phyloP scores from a whole-genome alignment of 53 echinoderm and acorn worm genomes.

The Apostichopus leukothele region DNA sequence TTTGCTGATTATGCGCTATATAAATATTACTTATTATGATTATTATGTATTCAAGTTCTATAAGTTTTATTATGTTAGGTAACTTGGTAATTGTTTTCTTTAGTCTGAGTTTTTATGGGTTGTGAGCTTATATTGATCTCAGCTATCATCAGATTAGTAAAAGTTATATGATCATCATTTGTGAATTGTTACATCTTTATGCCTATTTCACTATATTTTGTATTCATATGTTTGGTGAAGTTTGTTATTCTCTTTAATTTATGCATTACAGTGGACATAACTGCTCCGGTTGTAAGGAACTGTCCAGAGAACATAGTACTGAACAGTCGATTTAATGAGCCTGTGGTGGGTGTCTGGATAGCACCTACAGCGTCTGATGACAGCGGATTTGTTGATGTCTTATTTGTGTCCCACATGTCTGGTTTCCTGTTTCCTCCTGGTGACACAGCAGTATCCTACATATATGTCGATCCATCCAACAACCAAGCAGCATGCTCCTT shows the following conservation, averaged over 20 bases:
- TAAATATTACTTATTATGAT: too few relatives aligned
- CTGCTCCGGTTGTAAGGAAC: slow-evolving; percentile 39
- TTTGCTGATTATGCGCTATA: too few relatives aligned
- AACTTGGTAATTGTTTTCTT: too few relatives aligned
- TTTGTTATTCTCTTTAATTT: background rate
- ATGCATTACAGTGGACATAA: slow-evolving; percentile 40
- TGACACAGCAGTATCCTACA: slow-evolving; percentile 56
- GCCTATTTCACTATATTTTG: background rate
- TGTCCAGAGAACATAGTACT: slow-evolving; percentile 54
- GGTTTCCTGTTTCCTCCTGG: slow-evolving; percentile 46
- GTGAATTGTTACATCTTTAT: too few relatives aligned
- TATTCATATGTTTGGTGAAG: background rate
- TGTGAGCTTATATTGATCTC: too few relatives aligned
- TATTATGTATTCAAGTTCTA: too few relatives aligned
- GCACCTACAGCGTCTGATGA: slow-evolving; percentile 60
- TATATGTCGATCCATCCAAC: slow-evolving; percentile 47
- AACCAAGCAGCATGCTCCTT: slow-evolving; percentile 31
- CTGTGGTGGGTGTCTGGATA: slow-evolving; percentile 41
- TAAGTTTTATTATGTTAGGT: too few relatives aligned
- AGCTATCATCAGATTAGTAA: too few relatives aligned
- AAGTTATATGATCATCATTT: too few relatives aligned
- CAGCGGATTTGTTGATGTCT: slow-evolving; percentile 20
- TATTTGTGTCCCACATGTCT: slow-evolving; percentile 53
- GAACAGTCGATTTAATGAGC: slow-evolving; percentile 21
- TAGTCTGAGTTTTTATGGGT: too few relatives aligned